A percentile compares a stretch with the other conserved stretches of the same genome.
phyloP scores from a whole-genome alignment of 1,140 invertebrate species.

The Neuroterus valhalla region DNA sequence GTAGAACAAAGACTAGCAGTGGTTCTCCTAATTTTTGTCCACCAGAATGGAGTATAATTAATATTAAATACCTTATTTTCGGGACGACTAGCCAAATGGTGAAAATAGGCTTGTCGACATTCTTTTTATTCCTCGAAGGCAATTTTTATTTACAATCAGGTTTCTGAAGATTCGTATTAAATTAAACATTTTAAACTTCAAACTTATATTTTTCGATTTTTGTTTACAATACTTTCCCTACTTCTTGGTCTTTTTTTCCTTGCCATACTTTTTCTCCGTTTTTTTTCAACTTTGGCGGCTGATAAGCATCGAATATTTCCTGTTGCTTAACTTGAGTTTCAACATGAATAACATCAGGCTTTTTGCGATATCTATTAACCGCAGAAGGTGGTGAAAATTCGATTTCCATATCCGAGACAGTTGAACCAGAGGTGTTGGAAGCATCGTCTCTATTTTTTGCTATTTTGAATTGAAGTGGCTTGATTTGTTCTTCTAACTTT shows the following conservation, averaged over 20 bases:
- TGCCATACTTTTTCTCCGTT: conserved; percentile 39
- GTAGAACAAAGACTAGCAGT: too few relatives aligned
- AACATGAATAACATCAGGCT: conserved; percentile 69
- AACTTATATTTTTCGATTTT: conserved; percentile 30
- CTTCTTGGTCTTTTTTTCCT: conserved; percentile 45
- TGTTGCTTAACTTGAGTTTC: conserved; percentile 70
- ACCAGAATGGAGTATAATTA: too few relatives aligned
- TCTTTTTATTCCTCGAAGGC: too few relatives aligned
- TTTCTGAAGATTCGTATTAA: conserved; percentile 10
- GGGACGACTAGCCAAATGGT: too few relatives aligned
- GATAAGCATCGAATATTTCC: conserved; percentile 66
- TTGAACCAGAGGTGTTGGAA: conserved; percentile 61
- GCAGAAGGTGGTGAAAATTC: conserved; percentile 71
- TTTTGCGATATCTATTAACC: conserved; percentile 61
- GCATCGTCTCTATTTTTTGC: conserved; percentile 61
- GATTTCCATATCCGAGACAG: conserved; percentile 72
- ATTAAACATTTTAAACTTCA: conserved; percentile 16
- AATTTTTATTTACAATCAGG: too few relatives aligned
- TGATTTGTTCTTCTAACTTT: conserved; percentile 59
- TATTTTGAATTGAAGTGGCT: conserved; percentile 71
- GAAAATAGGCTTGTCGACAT: too few relatives aligned
- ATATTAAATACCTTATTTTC: too few relatives aligned
- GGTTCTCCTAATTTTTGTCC: too few relatives aligned
- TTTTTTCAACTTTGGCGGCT: conserved; percentile 42
- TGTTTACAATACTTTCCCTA: conserved; percentile 33